Base-by-base conservation (phyloP, 2,888 invertebrate species). In the Chironomus riparius region DNA sequence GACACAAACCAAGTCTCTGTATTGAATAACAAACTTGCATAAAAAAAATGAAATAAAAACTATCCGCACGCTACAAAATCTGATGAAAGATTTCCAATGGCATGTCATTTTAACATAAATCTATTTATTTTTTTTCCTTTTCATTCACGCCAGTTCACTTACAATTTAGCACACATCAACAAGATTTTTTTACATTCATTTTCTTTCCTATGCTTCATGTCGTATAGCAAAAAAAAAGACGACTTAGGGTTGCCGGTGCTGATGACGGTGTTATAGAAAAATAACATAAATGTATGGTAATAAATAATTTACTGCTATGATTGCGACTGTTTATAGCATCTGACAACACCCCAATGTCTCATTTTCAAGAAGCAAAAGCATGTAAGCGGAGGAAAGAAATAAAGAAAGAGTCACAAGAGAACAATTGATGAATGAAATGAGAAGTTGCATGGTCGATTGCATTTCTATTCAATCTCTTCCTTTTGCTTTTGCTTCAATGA, bases 391-490 rank as follows among this genome's bases (percentile, higher is more conserved):
- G 7, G 47, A 47, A 72, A 61, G n/a, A 38, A 72, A 28, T 2
- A 24, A 24, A 28, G 5, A 28, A 28, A 38, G 10, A 72, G 61
- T 65, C 65, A 65, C 65, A 24, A 21, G 61, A 38, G 61, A 71
- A 72, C 72, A 72, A 72, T 72, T 72, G 72, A 72, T 12, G 24
- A 62, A 50, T 70, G 70, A 22, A 21, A 50, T 28, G 62, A 72
- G 61, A 28, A 65, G 62, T 15, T 72, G 50, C 72, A 72, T 50
- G 72, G 50, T 72, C 28, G 61, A 72, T 72, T 72, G 72, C 72
- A 72, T 72, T 72, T 68, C 28, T 38, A 50, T 28, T 72, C 72
- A 72, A 38, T 38, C 65, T 22, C 1, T 13, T 61, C 72, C 24
- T 24, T n/a, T 15, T 7, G 61, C 47, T 61, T 10, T 65, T 65